Evolutionary conservation across 1,140 invertebrate species (phyloP), one percentile per base, ranked within the genome.

Genomic region (Prorops nasuta): DNA sequence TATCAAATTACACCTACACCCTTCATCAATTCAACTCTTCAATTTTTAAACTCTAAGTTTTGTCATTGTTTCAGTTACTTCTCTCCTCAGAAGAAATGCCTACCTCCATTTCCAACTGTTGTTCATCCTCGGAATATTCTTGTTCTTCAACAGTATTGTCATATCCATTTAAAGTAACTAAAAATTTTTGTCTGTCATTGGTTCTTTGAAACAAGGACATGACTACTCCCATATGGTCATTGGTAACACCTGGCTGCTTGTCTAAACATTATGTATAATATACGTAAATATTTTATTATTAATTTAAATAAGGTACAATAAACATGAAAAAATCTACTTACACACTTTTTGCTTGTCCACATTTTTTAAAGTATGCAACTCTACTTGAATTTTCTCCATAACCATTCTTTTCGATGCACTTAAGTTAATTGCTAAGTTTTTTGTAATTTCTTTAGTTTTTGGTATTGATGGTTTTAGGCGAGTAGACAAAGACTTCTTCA

Each of bases 91-190:
- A n/a, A n/a, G n/a, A n/a, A 41, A 28, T 10, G 24, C 36, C 49
- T 69, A 77, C 73, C 69, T 77, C 69, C 63, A 75, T 67, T 55
- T 74, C 73, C 22, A 74, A 50, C 21, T 49, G 60, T 44, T 73
- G 71, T 18, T 76, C 70, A 18, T 76, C 69, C 12, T 75, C 74
- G 14, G 64, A 69, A 14, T 42, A 16, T 8, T 31, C 50, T 41
- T 64, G 65, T 17, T 76, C 64, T 48, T 71, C 69, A 21, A 54
- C 22, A 46, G 75, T 72, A 45, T 72, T 72, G 39, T 74, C 74
- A 35, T 76, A 76, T 44, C 76, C 76, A 49, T 77, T 78, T 17
- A 78, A 46, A 3, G 76, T 78, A 34, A 78, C 74, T 56, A 78
- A 55, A 61, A 78, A 78, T 54, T 76, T 75, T 51, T 73, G 76